Conservation (phyloP, 1,140 invertebrate species). For the Globodera rostochiensis region DNA sequence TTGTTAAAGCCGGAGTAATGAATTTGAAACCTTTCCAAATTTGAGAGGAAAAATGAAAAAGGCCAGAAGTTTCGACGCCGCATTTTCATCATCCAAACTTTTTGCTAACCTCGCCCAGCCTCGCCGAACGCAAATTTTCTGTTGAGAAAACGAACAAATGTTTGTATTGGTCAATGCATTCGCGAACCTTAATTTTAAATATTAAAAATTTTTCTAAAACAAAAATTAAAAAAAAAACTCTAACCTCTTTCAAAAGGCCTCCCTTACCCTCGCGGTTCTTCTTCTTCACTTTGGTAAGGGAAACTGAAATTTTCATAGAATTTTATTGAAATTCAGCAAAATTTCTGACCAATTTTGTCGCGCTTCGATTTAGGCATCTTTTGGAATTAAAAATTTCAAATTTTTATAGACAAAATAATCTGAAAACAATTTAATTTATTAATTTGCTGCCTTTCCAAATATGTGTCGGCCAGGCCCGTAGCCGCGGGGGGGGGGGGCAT, state of each 20-base stretch:
- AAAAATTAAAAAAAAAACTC: background rate
- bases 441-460: no score
- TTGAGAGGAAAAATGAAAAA: no score
- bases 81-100: no score
- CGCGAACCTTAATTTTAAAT: slow-evolving; percentile 65
- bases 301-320: slow-evolving; percentile 74
- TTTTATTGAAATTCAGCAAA: background rate
- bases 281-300: slow-evolving; percentile 88
- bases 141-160: slow-evolving; percentile 86
- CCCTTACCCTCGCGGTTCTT: slow-evolving; percentile 82
- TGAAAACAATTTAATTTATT: no score
- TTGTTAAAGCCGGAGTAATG: no score
- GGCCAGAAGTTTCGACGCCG: no score
- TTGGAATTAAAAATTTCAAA: no score
- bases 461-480: no score
- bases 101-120: slow-evolving; percentile 75
- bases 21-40: no score
- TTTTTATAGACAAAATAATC: no score
- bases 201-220: background rate
- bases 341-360: slow-evolving; percentile 10
- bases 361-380: slow-evolving; percentile 19
- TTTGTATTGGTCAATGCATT: slow-evolving; percentile 79
- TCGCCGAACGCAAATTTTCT: slow-evolving; percentile 87
- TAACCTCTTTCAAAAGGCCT: slow-evolving; percentile 83
- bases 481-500: no score